A percentile compares a stretch with the other conserved stretches of the same genome.
Evolutionary conservation across 2,888 invertebrate genomes (phyloP).

Genomic region (Slavum lentiscoides): DNA sequence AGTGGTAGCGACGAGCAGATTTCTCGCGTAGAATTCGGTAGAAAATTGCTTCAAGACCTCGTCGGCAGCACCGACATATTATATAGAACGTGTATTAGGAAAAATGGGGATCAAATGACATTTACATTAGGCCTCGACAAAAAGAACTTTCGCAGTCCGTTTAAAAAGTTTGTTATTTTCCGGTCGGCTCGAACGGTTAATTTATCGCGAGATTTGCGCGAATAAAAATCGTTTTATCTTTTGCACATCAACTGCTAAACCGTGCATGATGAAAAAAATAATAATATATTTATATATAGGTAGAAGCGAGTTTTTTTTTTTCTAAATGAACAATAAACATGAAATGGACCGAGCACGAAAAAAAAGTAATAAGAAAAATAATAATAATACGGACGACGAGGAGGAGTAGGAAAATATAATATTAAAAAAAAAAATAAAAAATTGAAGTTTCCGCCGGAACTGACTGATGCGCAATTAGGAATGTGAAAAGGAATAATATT

Average conservation of each 20-base stretch:
- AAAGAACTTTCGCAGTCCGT: slow-evolving; percentile 35
- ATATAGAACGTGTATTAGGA: slow-evolving; percentile 22
- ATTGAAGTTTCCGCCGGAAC: slow-evolving; percentile 47
- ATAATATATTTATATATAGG: not conserved
- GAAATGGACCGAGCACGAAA: not conserved
- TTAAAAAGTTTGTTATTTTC: slow-evolving; percentile 43
- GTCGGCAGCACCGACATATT: not conserved
- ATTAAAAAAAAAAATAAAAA: no score
- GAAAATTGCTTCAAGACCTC: slow-evolving; percentile 9
- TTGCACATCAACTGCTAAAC: not conserved
- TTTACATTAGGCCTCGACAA: slow-evolving; percentile 24
- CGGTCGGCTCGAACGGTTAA: not conserved
- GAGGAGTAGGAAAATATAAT: slow-evolving; percentile 9
- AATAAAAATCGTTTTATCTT: slow-evolving; percentile 38
- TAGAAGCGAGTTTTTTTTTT: not conserved
- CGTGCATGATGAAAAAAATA: not conserved
- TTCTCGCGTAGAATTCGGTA: slow-evolving; percentile 13
- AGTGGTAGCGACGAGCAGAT: slow-evolving; percentile 30
- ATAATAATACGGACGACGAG: slow-evolving; percentile 10
- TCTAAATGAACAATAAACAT: slow-evolving; percentile 33
- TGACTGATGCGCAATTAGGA: slow-evolving; percentile 50
- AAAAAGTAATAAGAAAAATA: slow-evolving; percentile 22
- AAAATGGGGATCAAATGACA: slow-evolving; percentile 39
- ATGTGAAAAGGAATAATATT: slow-evolving; percentile 45
- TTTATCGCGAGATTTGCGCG: slow-evolving; percentile 5